Evolutionary conservation across 2,797 vertebrate species (phyloP), one percentile per base, ranked within the genome.

Genomic region (Calcarius lapponicus): DNA sequence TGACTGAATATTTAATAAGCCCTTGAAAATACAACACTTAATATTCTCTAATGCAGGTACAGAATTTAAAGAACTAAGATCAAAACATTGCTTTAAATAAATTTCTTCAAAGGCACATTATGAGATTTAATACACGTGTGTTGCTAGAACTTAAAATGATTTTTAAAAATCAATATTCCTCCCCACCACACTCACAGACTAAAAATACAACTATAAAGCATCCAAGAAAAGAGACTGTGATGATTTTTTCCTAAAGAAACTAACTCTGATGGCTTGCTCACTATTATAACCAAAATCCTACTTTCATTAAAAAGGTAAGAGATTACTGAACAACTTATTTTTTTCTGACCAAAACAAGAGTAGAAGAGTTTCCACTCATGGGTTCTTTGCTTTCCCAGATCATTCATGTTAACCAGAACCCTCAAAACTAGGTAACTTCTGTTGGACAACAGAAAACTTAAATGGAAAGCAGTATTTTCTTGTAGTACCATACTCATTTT

Each of bases 1-100:
- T 71, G 85, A 66, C 42, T 97, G 69, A 97, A 98, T 97, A 97
- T 97, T 98, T 97, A 96, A 97, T 96, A 93, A 95, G 65, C 32
- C 80, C 76, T 97, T 94, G 81, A 92, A 97, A 97, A 97, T 93
- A 90, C 86, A 96, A 86, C 72, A 93, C 92, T 91, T 96, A 92
- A 96, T 96, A 97, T 97, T 92, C 91, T 97, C 92, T 95, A 90
- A 80, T 85, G 84, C 25, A 95, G 84, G 47, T 79, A 91, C 28
- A 85, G 81, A 83, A 80, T 10, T 90, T 80, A 90, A 96, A 96
- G 34, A 96, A 92, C 47, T 64, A 73, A 74, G 20, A 83, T 26
- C 4, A 53, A 57, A 93, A 80, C 5, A 3, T 43, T 67, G 25
- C 43, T 94, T 82, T 94, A 93, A 86, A 93, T 82, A 93, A 90